Conservation (phyloP, 2,888 invertebrate species). For the Tridacna crocea region DNA sequence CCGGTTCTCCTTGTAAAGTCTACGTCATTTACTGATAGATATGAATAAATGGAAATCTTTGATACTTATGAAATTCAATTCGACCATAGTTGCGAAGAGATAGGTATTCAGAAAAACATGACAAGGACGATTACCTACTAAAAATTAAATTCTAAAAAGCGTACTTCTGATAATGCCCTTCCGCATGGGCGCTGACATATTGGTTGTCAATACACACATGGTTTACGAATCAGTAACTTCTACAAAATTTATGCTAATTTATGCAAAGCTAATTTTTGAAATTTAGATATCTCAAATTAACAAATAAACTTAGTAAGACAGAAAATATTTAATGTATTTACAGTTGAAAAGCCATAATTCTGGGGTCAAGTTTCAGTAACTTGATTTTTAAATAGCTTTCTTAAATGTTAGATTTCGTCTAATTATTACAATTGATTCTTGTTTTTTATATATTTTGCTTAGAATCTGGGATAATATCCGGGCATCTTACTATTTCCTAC, state of each 20-base stretch:
- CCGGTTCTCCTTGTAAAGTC: background rate
- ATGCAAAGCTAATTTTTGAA: background rate
- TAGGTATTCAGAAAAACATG: too few species aligned
- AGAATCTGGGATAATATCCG: conserved; percentile 72
- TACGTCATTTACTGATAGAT: background rate
- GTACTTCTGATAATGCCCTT: too few species aligned
- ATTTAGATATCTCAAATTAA: too few species aligned
- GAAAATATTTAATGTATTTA: too few species aligned
- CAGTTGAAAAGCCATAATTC: too few species aligned
- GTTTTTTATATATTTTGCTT: conserved; percentile 33
- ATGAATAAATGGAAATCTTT: too few species aligned
- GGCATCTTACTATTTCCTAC: conserved; percentile 62
- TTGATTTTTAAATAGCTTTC: background rate
- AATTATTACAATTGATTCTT: conserved; percentile 60
- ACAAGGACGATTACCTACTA: too few species aligned
- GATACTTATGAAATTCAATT: too few species aligned
- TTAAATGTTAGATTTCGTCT: conserved; percentile 39
- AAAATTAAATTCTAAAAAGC: too few species aligned
- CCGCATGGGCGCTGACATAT: conserved; percentile 46
- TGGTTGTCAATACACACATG: conserved; percentile 42
- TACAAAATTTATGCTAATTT: conserved; percentile 38
- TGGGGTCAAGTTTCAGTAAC: too few species aligned
- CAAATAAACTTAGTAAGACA: too few species aligned
- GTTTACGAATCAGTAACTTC: conserved; percentile 32
- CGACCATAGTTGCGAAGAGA: too few species aligned